A percentile compares a stretch with the other conserved stretches of the same genome.
Conservation (phyloP, 2,113 vertebrate genomes). For the Gila orcuttii region DNA sequence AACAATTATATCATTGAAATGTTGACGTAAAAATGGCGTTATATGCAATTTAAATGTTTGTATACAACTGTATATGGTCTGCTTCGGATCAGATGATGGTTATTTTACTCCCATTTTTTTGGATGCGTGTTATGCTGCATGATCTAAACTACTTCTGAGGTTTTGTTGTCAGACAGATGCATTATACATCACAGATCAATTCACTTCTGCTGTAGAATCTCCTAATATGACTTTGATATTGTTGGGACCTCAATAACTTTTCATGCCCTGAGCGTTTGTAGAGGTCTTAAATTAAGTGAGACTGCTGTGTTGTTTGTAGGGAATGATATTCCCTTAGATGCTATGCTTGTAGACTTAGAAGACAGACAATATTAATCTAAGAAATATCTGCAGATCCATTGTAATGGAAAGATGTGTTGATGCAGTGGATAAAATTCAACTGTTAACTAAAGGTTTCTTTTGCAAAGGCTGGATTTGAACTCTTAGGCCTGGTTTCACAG, state of each 20-base stretch:
- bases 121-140: neutral
- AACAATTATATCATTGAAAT: neutral
- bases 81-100: neutral
- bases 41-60: too few relatives aligned
- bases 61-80: neutral
- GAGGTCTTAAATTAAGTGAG: conserved; percentile 9
- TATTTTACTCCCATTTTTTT: neutral
- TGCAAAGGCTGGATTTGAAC: neutral
- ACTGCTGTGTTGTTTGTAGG: neutral
- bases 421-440: neutral
- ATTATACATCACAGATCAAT: conserved; percentile 13
- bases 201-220: conserved; percentile 1
- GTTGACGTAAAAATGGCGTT: neutral
- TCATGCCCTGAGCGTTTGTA: neutral
- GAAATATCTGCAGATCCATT: neutral
- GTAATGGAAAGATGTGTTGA: neutral
- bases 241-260: conserved; percentile 1
- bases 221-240: conserved; percentile 11
- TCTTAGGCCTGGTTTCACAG: neutral
- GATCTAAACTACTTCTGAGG: neutral
- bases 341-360: neutral
- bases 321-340: neutral
- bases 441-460: neutral
- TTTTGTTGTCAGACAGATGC: conserved; percentile 7
- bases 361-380: conserved; percentile 2